Base-by-base conservation (phyloP, 2,888 invertebrate species). In the Marronus borbonicus region DNA sequence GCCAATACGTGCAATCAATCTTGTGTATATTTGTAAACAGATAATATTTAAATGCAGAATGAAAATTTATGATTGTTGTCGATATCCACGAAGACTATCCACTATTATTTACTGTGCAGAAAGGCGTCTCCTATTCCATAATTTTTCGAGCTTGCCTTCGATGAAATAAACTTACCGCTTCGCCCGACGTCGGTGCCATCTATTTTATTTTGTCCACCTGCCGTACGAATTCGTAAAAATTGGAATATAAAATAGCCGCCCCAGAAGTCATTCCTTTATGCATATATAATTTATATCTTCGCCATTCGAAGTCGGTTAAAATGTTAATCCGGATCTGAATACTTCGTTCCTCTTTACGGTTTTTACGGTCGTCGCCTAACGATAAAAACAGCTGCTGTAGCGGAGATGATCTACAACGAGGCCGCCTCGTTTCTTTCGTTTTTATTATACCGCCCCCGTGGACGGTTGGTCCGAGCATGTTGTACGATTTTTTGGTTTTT, bases 301-400 rank as follows among this genome's bases (percentile, higher is more conserved):
- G 65, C 39, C 39, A 39, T 65, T 31, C 39, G 17, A 17, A 17
- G 17, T 17, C 17, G 17, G 65, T 36, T 36, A 65, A 36, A 65
- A 65, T 65, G 65, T 39, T 65, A 65, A 65, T 39, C 36, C 36
- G 39, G 65, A 39, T 65, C 65, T 39, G 65, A 39, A 65, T 17
- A 39, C 65, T 36, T 65, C 65, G 39, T 17, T 36, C 39, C 65
- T 65, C 65, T 65, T 65, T 44, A n/a, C 39, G 39, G 62, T 62
- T 39, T 65, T 65, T 39, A 65, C 39, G 36, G 39, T 39, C 36
- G 65, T 28, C 36, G 36, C 36, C 14, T 28, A 36, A 17, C 36
- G 64, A 65, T 65, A 65, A 65, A 65, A 65, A 65, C 65, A 65
- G 65, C 65, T 65, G 65, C 65, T 39, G 39, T 65, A 39, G 65